Base-by-base conservation (phyloP, 2,888 invertebrate genomes). In the Tanytarsus gracilentus region DNA sequence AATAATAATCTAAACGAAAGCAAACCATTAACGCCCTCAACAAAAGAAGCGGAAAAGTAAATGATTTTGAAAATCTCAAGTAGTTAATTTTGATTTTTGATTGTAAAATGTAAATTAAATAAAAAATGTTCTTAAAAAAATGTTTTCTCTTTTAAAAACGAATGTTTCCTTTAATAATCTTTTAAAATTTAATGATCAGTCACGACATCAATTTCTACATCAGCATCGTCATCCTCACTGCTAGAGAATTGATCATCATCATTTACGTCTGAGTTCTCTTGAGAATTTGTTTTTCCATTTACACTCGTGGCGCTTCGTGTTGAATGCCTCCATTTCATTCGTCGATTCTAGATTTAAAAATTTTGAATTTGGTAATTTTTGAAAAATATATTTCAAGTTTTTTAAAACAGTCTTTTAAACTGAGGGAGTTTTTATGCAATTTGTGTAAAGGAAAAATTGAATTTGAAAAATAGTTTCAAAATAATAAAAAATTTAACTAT, bases 241-340 rank as follows among this genome's bases (percentile, higher is more conserved):
- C 50, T 62, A 11, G 60, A 50, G 21, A 60, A 60, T n/a, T 60
- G 58, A 9, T 63, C 61, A 11, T 58, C 59, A 7, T 56, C 36
- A 33, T 52, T 55, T 21, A 56, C 51, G n/a, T 63, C 62, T 33
- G 30, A 51, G 48, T 21, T 61, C 21, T 56, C 53, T 33, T 26
- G 21, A 7, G 49, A 5, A 14, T 39, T 27, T 9, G n/a, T 5
- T 53, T 53, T 52, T 25, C 26, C 23, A 16, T 16, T 25, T 7
- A 39, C 23, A 16, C n/a, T 14, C 14, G 52, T 50, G n/a, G 53
- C 44, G 23, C 58, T 25, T 4, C 52, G 16, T 9, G 30, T 83
- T 27, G 84, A 84, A 67, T 90, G 89, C 0, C 90, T 79, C 89
- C 89, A 90, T 71, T 90, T 90, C 89, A 90, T 90, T 61, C 90